phyloP scores from a whole-genome alignment of 1,140 invertebrate species.

The Brachionus manjavacas region DNA sequence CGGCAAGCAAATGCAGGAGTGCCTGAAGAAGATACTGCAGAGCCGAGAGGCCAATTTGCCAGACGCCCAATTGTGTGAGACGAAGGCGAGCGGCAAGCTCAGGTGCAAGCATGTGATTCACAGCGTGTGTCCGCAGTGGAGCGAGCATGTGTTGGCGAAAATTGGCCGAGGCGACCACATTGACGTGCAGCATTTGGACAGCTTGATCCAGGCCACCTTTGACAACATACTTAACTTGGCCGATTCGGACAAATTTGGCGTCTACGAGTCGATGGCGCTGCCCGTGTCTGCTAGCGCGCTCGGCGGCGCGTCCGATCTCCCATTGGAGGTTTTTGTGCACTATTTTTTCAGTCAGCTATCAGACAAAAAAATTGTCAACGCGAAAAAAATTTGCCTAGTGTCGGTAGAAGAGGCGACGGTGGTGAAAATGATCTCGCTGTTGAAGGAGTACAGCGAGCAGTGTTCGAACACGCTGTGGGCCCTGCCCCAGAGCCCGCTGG shows the following conservation, averaged over 20 bases:
- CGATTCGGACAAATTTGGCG: neutral
- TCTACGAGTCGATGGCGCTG: neutral
- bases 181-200: neutral
- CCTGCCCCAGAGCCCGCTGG: neutral
- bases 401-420: neutral
- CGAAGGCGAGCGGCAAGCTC: constrained; percentile 6
- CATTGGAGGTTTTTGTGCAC: constrained; percentile 2
- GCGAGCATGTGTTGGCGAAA: neutral
- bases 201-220: neutral
- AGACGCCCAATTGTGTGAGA: neutral
- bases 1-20: constrained; percentile 30
- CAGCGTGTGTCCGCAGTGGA: constrained; percentile 22
- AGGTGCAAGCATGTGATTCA: constrained; percentile 8
- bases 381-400: neutral
- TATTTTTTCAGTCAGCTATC: neutral
- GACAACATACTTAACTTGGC: neutral
- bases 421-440: neutral
- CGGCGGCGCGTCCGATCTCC: constrained; percentile 10
- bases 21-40: constrained; percentile 21
- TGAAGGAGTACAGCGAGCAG: neutral
- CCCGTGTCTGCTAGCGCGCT: neutral
- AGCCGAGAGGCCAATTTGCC: neutral
- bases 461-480: neutral
- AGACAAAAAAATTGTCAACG: neutral
- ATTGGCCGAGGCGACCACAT: neutral